Evolutionary conservation across 92 coral and sea anemone species (phyloP).

Genomic region (Porites divaricata): DNA sequence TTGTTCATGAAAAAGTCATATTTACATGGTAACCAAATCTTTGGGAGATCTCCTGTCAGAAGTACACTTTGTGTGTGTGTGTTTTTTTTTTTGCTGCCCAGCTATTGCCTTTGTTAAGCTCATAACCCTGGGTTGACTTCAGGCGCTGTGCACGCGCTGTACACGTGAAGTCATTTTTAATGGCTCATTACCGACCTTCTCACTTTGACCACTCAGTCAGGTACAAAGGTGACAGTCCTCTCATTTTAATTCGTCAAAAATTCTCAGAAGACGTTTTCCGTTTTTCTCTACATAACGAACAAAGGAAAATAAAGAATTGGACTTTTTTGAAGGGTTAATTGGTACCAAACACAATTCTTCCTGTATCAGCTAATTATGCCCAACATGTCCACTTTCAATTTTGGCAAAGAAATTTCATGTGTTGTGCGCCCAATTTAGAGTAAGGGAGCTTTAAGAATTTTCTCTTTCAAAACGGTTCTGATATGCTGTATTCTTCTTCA

Average conservation of each 20-base stretch:
- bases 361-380: neutral
- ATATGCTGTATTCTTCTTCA: neutral
- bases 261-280: neutral
- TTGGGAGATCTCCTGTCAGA: neutral
- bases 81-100: neutral
- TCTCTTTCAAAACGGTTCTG: neutral
- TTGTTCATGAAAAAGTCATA: neutral
- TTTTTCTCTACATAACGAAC: neutral
- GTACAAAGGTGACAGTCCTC: neutral
- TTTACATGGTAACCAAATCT: constrained; percentile 21
- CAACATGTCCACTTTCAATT: neutral
- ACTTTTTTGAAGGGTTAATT: too few relatives aligned
- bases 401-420: neutral
- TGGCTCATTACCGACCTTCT: neutral
- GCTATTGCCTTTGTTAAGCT: neutral
- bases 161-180: too few relatives aligned
- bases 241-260: neutral
- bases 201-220: too few relatives aligned
- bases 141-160: constrained; percentile 35
- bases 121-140: neutral
- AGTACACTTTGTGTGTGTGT: neutral
- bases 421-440: neutral
- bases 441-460: neutral
- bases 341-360: too few relatives aligned
- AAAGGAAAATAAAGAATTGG: too few relatives aligned